These are phyloP conservation scores for Elanus axillaris DNA, from an alignment of 2,113 vertebrate species.

Conservation along the genomic window DNA sequence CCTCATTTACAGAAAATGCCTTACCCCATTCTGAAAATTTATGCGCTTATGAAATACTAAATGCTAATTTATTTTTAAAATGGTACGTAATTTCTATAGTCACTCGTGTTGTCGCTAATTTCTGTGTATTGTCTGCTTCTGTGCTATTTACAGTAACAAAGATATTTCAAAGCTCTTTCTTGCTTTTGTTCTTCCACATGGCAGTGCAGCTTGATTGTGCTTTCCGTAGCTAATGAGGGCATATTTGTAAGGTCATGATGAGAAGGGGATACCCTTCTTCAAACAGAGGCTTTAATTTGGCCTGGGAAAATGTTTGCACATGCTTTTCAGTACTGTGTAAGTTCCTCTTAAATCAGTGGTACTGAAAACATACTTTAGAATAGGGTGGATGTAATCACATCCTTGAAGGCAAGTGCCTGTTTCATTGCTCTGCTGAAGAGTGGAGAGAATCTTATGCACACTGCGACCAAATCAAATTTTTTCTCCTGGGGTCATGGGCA, in stretches of 20 bases:
- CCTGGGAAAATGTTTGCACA: accelerated
- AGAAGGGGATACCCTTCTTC: not conserved
- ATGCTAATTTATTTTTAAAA: not conserved
- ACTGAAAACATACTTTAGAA: not conserved
- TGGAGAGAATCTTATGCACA: accelerated
- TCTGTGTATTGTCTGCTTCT: not conserved
- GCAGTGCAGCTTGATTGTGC: not conserved
- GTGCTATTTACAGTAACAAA: not conserved
- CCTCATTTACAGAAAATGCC: not conserved
- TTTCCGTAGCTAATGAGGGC: not conserved
- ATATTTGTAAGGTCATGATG: not conserved
- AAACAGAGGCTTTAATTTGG: not conserved
- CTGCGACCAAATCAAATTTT: not conserved
- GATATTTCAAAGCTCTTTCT: not conserved
- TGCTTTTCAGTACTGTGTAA: not conserved
- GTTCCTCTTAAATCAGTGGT: not conserved
- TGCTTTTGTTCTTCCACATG: not conserved
- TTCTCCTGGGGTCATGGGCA: not conserved
- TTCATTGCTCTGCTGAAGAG: not conserved
- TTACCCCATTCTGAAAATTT: not conserved
- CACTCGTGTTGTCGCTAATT: not conserved
- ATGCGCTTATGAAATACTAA: not conserved
- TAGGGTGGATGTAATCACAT: not conserved
- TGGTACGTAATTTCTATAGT: accelerated
- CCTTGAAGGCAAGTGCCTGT: not conserved